Base-by-base conservation (phyloP, 2,797 vertebrate species). In the Lophius americanus region DNA sequence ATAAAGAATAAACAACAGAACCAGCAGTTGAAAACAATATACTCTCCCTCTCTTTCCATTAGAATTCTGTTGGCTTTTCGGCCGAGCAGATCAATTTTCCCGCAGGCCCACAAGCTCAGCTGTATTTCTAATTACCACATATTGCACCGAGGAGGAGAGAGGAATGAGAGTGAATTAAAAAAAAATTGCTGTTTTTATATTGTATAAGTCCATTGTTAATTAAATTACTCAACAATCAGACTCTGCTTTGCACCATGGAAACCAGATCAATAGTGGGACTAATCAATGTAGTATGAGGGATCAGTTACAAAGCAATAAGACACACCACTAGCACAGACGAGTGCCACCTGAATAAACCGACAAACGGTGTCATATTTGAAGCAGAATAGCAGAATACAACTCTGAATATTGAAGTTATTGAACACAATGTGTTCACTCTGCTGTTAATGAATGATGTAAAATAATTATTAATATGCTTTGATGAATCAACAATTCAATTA, bases 301-400 rank as follows among this genome's bases (percentile, higher is more conserved):
- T 91, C 87, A 84, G 85, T 91, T 89, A 84, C 85, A 84, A 78
- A 89, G 85, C 90, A 91, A 91, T 92, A 91, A 90, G 82, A 84
- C 63, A 73, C 83, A 78, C 66, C 71, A 74, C 61, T 71, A 66
- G 58, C 56, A 14, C 75, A 78, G 73, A 83, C 68, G 64, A 71
- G 76, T 0, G 7, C 55, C 39, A 41, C 57, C 70, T 65, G 67
- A 71, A 70, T 63, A 72, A 68, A 70, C 64, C 66, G 23, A 69
- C 55, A 76, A 67, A 81, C 49, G 43, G 49, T 51, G 64, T 32
- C 33, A 53, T 35, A 52, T 83, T 81, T 83, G 8, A 4, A 77
- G 60, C 61, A 69, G 53, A 69, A 75, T 50, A 14, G 35, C 11
- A 7, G 53, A 52, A 65, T 73, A 23, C 67, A 75, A 60, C 54